Evolutionary conservation across 2,888 invertebrate species (phyloP), one percentile per base, ranked within the genome.

Genomic region (Dicranocentrus wangi): DNA sequence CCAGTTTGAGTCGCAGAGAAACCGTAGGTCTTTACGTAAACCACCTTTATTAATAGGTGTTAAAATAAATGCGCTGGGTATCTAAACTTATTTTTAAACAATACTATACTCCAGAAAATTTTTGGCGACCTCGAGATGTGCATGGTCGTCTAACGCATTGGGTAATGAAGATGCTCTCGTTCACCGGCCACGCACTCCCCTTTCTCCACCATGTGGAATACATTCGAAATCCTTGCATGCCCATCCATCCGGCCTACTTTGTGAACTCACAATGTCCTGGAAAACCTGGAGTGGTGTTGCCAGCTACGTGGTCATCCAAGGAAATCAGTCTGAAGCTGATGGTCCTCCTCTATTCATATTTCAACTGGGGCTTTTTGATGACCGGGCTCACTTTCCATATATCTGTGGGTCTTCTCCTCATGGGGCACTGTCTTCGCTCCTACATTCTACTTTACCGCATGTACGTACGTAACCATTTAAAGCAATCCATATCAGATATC

Each of bases 371-470:
- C 23, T 65, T 65, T 65, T 10, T 21, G 1, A 10, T 65, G 8
- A 1, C 23, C 15, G 39, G 21, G 3, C 17, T 15, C 13, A 10
- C 8, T 2, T 65, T 42, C n/a, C 43, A 65, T 25, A 23, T 23
- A 1, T 21, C 42, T 8, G 3, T 42, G 1, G 19, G 65, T 1
- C 5, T 65, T 21, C 21, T 65, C 15, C 1, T 65, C 1, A 21
- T 15, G 23, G 25, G 65, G 8, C 43, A 65, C 15, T 65, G 65
- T 23, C n/a, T 65, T 1, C 65, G 65, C 1, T 65, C 42, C 5
- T 65, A 65, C 43, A 65, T 65, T 23, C 42, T 42, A 5, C 42
- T 3, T 2, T 42, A 25, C n/a, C 39, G 32, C 28, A 42, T 1
- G 42, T 65, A 43, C 21, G 21, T 7, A 23, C 19, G 8, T 58